These are phyloP conservation scores for Mirza zaza DNA, from an alignment of 2,113 vertebrate species.

Conservation along the genomic window DNA sequence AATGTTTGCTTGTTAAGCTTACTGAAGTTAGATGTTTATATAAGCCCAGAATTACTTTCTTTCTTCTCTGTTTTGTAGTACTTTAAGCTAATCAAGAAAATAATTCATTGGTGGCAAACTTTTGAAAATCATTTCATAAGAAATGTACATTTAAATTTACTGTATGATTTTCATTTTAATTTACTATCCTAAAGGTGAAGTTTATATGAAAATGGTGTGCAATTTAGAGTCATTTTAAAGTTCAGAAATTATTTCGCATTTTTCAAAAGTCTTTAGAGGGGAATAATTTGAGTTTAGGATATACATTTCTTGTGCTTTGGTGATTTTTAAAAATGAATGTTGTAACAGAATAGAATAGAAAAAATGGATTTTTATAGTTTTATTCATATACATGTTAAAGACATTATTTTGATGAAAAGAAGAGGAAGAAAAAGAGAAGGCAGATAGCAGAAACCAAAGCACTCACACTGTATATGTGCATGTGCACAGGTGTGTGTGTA, in stretches of 20 bases:
- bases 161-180: slow-evolving; percentile 70
- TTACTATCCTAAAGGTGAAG: slow-evolving; percentile 67
- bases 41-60: slow-evolving; percentile 42
- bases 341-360: not conserved
- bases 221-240: slow-evolving; percentile 68
- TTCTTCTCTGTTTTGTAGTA: slow-evolving; percentile 60
- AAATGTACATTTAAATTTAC: slow-evolving; percentile 56
- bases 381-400: not conserved
- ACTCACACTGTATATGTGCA: accelerated
- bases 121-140: slow-evolving; percentile 41
- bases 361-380: not conserved
- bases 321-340: not conserved
- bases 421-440: not conserved
- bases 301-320: not conserved
- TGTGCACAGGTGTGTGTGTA: accelerated
- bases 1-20: slow-evolving; percentile 77
- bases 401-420: not conserved
- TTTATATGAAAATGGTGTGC: slow-evolving; percentile 72
- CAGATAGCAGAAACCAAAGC: not conserved
- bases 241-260: slow-evolving; percentile 72
- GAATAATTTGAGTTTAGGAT: slow-evolving; percentile 7
- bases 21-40: slow-evolving; percentile 70
- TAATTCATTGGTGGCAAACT: slow-evolving; percentile 68
- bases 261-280: slow-evolving; percentile 10
- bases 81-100: slow-evolving; percentile 61